These are phyloP conservation scores for Propithecus deckenii DNA, from an alignment of 2,797 vertebrate species.

Conservation along the genomic window DNA sequence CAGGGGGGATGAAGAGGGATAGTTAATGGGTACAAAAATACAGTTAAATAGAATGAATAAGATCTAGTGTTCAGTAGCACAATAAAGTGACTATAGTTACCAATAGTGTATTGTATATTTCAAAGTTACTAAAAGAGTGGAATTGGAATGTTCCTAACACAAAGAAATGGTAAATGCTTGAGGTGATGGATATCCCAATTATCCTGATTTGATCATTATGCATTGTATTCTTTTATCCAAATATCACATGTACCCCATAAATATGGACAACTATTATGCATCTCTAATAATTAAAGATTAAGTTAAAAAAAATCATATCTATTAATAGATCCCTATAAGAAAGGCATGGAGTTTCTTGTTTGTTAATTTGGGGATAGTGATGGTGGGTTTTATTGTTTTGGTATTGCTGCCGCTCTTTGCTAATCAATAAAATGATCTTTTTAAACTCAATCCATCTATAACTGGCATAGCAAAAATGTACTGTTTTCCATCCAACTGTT, in stretches of 20 bases:
- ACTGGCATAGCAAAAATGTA: neutral
- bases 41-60: neutral
- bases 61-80: neutral
- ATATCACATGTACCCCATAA: neutral
- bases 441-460: neutral
- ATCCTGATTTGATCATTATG: neutral
- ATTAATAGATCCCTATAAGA: neutral
- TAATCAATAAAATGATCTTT: neutral
- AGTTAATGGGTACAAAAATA: neutral
- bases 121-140: neutral
- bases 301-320: neutral
- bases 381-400: neutral
- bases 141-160: neutral
- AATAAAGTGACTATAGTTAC: neutral
- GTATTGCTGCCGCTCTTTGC: neutral
- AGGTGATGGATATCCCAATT: neutral
- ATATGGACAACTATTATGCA: neutral
- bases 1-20: neutral
- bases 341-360: neutral
- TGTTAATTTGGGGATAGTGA: neutral
- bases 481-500: neutral
- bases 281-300: neutral
- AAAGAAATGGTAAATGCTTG: neutral
- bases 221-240: neutral
- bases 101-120: neutral